These are phyloP conservation scores for Chelonia mydas DNA, from an alignment of 2,797 vertebrate genomes.

Conservation along the genomic window DNA sequence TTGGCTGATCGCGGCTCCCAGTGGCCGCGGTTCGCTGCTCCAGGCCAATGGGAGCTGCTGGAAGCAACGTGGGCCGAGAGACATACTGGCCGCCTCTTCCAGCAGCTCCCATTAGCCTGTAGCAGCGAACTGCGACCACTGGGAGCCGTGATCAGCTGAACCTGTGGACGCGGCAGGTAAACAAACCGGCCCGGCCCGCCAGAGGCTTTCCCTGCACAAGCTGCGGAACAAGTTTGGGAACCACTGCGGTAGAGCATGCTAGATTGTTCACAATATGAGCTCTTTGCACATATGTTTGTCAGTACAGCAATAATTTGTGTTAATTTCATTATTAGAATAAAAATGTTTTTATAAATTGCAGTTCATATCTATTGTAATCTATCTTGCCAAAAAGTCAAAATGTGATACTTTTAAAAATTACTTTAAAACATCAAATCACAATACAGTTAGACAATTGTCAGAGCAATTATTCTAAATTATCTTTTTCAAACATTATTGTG, in stretches of 20 bases:
- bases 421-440: not conserved
- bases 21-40: too few species aligned
- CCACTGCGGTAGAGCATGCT: not conserved
- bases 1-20: too few species aligned
- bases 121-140: too few species aligned
- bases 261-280: accelerated
- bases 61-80: too few species aligned
- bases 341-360: not conserved
- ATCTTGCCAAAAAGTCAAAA: not conserved
- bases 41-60: too few species aligned
- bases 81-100: too few species aligned
- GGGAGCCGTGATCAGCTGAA: too few species aligned
- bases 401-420: not conserved
- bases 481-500: not conserved
- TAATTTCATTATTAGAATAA: not conserved
- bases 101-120: too few species aligned
- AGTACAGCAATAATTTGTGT: not conserved
- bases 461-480: not conserved
- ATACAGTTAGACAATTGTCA: not conserved
- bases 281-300: not conserved
- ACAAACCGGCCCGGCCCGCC: too few species aligned
- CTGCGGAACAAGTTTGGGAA: too few species aligned
- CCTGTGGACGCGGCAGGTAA: too few species aligned
- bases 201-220: too few species aligned
- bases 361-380: not conserved